phyloP scores from a whole-genome alignment of 2,888 invertebrate species.

The Sipha maydis region DNA sequence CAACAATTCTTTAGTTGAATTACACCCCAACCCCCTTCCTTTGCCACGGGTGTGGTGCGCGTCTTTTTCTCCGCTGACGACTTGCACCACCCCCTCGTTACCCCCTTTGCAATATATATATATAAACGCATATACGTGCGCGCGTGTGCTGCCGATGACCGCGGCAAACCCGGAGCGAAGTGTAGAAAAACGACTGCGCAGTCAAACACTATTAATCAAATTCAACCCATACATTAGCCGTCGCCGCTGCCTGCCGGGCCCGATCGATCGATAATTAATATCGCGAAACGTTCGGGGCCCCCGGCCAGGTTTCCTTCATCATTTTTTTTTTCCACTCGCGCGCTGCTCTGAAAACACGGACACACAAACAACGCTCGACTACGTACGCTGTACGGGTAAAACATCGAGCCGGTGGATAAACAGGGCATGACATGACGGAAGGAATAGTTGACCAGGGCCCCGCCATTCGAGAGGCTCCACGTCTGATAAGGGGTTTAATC shows the following conservation, averaged over 20 bases:
- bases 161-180: conserved; percentile 18
- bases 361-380: no score
- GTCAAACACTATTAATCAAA: conserved; percentile 54
- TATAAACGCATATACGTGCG: background rate
- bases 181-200: conserved; percentile 1
- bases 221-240: conserved; percentile 19
- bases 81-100: background rate
- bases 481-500: no score
- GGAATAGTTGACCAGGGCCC: no score
- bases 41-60: background rate
- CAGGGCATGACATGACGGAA: no score
- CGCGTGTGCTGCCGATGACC: background rate
- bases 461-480: no score
- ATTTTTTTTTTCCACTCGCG: no score
- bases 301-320: background rate
- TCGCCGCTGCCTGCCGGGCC: background rate
- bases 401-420: no score
- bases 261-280: conserved; percentile 48
- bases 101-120: background rate
- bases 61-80: background rate
- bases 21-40: background rate
- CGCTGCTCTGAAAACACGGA: no score
- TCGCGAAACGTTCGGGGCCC: conserved; percentile 25
- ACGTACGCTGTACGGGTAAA: no score
- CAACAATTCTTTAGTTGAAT: conserved; percentile 53